A percentile compares a stretch with the other conserved stretches of the same genome.
Conservation (phyloP, 2,797 vertebrate genomes). For the Odontamblyopus lacepedii region DNA sequence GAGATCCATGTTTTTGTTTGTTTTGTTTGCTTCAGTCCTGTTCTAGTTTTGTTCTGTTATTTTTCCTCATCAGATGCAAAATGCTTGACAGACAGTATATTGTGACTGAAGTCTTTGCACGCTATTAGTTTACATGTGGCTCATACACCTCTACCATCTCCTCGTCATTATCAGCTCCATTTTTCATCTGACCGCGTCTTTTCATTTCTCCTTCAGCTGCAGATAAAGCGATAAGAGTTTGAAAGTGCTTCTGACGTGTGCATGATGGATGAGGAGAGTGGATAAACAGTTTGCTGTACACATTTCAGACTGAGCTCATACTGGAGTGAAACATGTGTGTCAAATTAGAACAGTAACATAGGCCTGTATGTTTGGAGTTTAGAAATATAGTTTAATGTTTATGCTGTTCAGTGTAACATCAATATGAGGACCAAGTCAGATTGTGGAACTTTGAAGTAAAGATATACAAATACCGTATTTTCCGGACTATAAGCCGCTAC, state of each 20-base stretch:
- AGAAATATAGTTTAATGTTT: background rate
- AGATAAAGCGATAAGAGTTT: conserved; percentile 58
- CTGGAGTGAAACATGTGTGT: too few species aligned
- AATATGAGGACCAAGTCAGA: too few species aligned
- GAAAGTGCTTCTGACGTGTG: conserved; percentile 53
- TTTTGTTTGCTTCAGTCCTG: background rate
- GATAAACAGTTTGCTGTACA: conserved; percentile 24
- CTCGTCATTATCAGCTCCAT: conserved; percentile 45
- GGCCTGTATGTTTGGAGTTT: too few species aligned
- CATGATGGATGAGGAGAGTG: conserved; percentile 49
- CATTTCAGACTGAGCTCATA: too few species aligned
- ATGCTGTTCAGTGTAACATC: background rate
- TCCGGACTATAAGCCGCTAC: too few species aligned
- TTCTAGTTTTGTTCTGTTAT: too few species aligned
- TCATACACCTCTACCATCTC: conserved; percentile 17
- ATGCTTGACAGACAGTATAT: background rate
- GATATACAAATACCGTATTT: too few species aligned
- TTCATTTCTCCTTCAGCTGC: conserved; percentile 41
- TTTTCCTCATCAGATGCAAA: background rate
- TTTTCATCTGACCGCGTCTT: conserved; percentile 43
- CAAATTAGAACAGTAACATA: too few species aligned
- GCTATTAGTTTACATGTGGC: conserved; percentile 1
- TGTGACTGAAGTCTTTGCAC: background rate
- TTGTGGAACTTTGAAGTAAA: too few species aligned
- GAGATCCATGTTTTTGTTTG: background rate